Percentiles rank a stretch among this genome's conserved stretches.
phyloP scores from a whole-genome alignment of 2,113 vertebrate species.

The Hemiprocne comata region DNA sequence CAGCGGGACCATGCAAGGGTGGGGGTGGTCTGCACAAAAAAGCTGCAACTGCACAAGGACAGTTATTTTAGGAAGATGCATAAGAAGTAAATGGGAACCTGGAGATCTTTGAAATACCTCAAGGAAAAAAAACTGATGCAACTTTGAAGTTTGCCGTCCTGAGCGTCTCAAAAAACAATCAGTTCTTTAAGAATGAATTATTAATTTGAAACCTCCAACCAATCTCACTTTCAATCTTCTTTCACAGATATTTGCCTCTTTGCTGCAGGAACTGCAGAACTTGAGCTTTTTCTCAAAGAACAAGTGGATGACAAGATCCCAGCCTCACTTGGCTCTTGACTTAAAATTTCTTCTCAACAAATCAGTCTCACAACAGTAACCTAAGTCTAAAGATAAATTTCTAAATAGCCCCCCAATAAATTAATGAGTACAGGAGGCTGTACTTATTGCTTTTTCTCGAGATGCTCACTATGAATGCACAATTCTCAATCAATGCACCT shows the following conservation, averaged over 20 bases:
- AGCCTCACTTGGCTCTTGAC: neutral
- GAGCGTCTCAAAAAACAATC: neutral
- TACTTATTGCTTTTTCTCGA: neutral
- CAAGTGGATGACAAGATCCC: neutral
- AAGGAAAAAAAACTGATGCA: neutral
- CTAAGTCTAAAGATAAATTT: neutral
- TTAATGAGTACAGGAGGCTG: neutral
- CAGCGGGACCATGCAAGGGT: neutral
- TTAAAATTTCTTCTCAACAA: neutral
- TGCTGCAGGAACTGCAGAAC: neutral
- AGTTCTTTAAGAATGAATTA: neutral
- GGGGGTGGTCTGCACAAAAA: neutral
- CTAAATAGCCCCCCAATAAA: neutral
- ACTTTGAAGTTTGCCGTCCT: neutral
- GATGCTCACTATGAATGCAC: neutral
- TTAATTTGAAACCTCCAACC: neutral
- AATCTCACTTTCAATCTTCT: neutral
- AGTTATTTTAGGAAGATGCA: neutral
- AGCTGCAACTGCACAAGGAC: neutral
- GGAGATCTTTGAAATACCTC: neutral
- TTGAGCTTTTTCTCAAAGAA: neutral
- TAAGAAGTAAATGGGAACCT: neutral
- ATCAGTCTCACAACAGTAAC: neutral
- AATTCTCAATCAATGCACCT: neutral
- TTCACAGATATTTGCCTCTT: neutral